These are phyloP conservation scores for Caenorhabditis zanzibari DNA, from an alignment of 2,888 invertebrate species.

Conservation along the genomic window DNA sequence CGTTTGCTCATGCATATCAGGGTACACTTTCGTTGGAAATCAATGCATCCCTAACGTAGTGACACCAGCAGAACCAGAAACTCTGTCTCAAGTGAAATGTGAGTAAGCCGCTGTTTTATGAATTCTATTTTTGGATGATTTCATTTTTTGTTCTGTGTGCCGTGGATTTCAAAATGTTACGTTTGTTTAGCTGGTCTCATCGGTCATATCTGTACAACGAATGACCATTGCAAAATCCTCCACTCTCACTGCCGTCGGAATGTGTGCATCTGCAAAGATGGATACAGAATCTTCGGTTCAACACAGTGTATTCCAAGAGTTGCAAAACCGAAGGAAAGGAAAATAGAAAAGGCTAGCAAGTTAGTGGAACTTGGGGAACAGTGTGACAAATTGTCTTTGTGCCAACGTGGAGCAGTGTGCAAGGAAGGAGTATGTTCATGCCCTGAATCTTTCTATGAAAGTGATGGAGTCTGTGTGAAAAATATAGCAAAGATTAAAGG, in stretches of 20 bases:
- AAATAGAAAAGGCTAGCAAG: conserved; percentile 39
- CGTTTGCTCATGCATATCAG: conserved; percentile 66
- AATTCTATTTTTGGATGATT: conserved; percentile 21
- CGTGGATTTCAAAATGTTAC: conserved; percentile 38
- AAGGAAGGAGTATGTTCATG: conserved; percentile 72
- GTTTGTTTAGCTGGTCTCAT: conserved; percentile 72
- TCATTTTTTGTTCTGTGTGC: conserved; percentile 39
- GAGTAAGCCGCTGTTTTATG: conserved; percentile 6
- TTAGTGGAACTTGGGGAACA: conserved; percentile 63
- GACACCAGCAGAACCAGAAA: conserved; percentile 59
- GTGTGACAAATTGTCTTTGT: conserved; percentile 61
- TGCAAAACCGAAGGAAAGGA: conserved; percentile 51
- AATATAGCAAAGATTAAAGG: conserved; percentile 62
- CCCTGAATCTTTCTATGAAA: conserved; percentile 68
- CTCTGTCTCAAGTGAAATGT: conserved; percentile 62
- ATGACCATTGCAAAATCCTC: conserved; percentile 68
- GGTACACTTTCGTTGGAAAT: conserved; percentile 44
- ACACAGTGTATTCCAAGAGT: conserved; percentile 74
- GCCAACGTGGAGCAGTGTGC: conserved; percentile 74
- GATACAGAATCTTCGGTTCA: conserved; percentile 74
- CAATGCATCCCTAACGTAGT: conserved; percentile 50
- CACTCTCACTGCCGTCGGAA: conserved; percentile 70
- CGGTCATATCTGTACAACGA: conserved; percentile 67
- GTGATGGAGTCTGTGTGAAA: conserved; percentile 68
- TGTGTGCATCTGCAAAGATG: conserved; percentile 72